Evolutionary conservation across 2,888 invertebrate genomes (phyloP), one percentile per base, ranked within the genome.

Genomic region (Drepanosiphum platanoidis): DNA sequence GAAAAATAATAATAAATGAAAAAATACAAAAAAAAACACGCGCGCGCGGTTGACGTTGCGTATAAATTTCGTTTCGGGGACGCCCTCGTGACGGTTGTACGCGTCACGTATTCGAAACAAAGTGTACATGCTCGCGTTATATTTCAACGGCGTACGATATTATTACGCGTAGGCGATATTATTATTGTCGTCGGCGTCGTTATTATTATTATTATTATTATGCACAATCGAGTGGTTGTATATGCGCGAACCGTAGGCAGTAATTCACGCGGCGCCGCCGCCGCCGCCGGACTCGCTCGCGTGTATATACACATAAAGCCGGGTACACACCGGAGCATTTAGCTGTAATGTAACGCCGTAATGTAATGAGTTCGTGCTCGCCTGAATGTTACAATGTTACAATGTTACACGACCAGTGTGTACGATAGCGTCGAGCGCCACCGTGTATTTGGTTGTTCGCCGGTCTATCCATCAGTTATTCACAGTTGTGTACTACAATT

Each of bases 31-130:
- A 27, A 61, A 82, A 80, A 70, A 80, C 71, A 82, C 72, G 52
- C 34, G 34, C 70, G 66, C 79, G 46, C 58, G 22, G 46, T 52
- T 58, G 39, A 39, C 81, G n/a, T n/a, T n/a, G n/a, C n/a, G 61
- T 82, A 82, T 82, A 82, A 82, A 82, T 82, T 72, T 39, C 30
- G 39, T 82, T 71, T 71, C 39, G 32, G 61, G 58, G 71, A 61
- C 52, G 71, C 34, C n/a, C 4, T 39, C 18, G 22, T n/a, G 22
- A 74, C 30, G 22, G 42, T 32, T 52, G 74, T 52, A 46, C n/a
- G 74, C 74, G n/a, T n/a, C n/a, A 1, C 71, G 27, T 58, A 58
- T n/a, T n/a, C n/a, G n/a, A n/a, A n/a, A n/a, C n/a, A n/a, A n/a
- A n/a, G n/a, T n/a, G n/a, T n/a, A n/a, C n/a, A n/a, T n/a, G n/a